Evolutionary conservation across 2,797 vertebrate genomes (phyloP).

Genomic region (Acipenser ruthenus): DNA sequence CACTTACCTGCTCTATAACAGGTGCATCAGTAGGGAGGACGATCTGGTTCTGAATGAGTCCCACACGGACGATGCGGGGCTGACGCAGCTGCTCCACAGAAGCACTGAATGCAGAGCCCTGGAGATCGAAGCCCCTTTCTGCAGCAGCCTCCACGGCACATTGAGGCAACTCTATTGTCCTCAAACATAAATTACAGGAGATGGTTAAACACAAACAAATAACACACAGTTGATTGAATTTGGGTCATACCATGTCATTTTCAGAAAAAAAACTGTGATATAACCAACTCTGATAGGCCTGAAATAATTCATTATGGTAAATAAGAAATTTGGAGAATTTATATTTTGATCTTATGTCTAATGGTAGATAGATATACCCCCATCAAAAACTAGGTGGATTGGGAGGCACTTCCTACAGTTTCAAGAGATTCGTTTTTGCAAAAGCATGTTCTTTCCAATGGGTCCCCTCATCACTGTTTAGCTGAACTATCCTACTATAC

Average conservation of each 20-base stretch:
- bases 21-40: constrained; percentile 72
- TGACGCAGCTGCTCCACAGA: constrained; percentile 62
- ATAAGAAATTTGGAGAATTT: too few relatives aligned
- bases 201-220: background rate
- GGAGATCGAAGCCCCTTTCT: constrained; percentile 70
- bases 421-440: too few relatives aligned
- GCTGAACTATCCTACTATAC: too few relatives aligned
- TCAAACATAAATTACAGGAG: constrained; percentile 34
- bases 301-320: too few relatives aligned
- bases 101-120: constrained; percentile 59
- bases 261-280: too few relatives aligned
- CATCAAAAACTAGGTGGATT: too few relatives aligned
- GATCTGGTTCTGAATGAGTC: constrained; percentile 76
- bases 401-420: too few relatives aligned
- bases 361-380: too few relatives aligned
- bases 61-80: constrained; percentile 43
- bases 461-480: too few relatives aligned
- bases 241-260: background rate
- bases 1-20: constrained; percentile 73
- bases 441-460: too few relatives aligned
- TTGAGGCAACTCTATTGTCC: constrained; percentile 62
- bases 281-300: too few relatives aligned
- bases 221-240: background rate
- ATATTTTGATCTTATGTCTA: too few relatives aligned
- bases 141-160: constrained; percentile 55